Percentiles rank a stretch among this genome's conserved stretches.
Evolutionary conservation across 1,140 invertebrate genomes (phyloP).

Genomic region (Drosophila lowei): DNA sequence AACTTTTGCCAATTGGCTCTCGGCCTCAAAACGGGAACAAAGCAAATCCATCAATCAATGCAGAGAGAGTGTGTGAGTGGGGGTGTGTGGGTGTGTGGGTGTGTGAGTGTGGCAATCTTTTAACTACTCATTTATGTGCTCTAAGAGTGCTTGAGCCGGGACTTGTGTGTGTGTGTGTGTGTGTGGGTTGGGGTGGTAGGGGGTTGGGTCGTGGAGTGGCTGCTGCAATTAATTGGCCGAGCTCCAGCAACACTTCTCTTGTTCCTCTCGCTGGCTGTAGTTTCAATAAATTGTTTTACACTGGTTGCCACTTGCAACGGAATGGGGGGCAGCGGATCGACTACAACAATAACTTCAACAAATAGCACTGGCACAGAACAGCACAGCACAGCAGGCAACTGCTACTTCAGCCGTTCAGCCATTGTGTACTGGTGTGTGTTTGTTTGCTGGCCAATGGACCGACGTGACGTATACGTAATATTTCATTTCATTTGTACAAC

Average conservation of each 20-base stretch:
- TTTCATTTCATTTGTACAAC: conserved; percentile 76
- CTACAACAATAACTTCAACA: conserved; percentile 72
- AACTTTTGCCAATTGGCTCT: conserved; percentile 36
- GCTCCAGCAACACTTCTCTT: conserved; percentile 19
- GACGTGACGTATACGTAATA: conserved; percentile 75
- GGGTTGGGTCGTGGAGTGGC: not conserved
- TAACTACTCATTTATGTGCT: conserved; percentile 56
- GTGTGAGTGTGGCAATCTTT: conserved; percentile 50
- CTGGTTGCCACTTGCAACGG: conserved; percentile 15
- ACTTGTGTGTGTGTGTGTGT: no score
- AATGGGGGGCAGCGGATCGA: conserved; percentile 33
- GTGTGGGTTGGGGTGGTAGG: no score
- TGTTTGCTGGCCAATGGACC: conserved; percentile 68
- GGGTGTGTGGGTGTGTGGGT: no score
- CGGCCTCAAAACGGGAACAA: conserved; percentile 29
- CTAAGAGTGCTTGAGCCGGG: conserved; percentile 23
- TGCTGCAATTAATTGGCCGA: conserved; percentile 46
- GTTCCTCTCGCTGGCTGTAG: conserved; percentile 15
- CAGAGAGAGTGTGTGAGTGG: conserved; percentile 24
- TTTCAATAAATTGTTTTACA: conserved; percentile 51
- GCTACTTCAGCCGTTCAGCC: conserved; percentile 28
- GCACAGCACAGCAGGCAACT: conserved; percentile 33
- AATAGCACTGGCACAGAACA: conserved; percentile 33
- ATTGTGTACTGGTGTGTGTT: conserved; percentile 52
- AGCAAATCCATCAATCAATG: conserved; percentile 54